Base-by-base conservation (phyloP, 2,888 invertebrate genomes). In the Ceraclea dissimilis region DNA sequence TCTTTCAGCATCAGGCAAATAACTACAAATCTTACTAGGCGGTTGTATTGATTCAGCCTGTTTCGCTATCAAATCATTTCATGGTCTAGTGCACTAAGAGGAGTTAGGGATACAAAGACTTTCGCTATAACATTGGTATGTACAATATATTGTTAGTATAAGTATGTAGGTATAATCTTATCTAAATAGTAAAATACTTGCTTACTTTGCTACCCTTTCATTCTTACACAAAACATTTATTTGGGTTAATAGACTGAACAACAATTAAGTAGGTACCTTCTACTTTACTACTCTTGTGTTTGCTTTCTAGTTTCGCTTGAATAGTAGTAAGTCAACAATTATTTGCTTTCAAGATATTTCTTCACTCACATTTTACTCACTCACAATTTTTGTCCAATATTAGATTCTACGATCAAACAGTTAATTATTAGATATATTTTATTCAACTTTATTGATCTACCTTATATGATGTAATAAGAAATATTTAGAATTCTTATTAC, bases 31-130 rank as follows among this genome's bases (percentile, higher is more conserved):
- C n/a, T n/a, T n/a, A n/a, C n/a, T n/a, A n/a, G n/a, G 54, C 46
- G 49, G 43, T 26, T 21, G 44, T 58, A 58, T 54, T 54, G 51
- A 58, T 58, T 58, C 26, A 13, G 43, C 49, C 20, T 16, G 49
- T 26, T 33, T 34, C 26, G 49, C 49, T 56, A 48, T 57, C 54
- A 51, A 39, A 56, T 54, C 48, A 57, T 57, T 59, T 59, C 51
- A 54, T 54, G 52, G 56, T 57, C 56, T 57, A 51, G 26, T 59
- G 54, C 59, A 44, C 56, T 20, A 50, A 49, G 52, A 54, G 49
- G 39, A 51, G 46, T 51, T 54, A 16, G 31, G 51, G 51, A 54
- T 48, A 46, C 50, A 20, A 52, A 49, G 19, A 5, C 16, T 44
- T 8, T 31, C 31, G 6, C 31, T 31, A 8, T 31, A 6, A 31